These are phyloP conservation scores for Boulengeromyrus knoepffleri DNA, from an alignment of 2,113 vertebrate genomes.

Conservation along the genomic window DNA sequence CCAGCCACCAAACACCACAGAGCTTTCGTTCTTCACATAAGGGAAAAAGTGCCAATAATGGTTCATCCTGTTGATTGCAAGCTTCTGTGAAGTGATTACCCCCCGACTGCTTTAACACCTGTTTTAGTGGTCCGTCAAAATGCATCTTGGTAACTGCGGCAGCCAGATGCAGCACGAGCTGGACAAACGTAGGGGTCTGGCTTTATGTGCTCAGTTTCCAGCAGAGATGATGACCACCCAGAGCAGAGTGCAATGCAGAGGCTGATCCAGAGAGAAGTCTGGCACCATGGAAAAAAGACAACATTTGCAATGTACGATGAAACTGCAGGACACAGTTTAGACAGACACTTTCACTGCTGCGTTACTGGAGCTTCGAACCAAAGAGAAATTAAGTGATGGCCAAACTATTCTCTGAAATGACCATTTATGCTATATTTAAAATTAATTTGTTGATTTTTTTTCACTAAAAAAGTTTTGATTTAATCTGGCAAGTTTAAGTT, in stretches of 20 bases:
- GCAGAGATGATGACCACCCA: not conserved
- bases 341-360: not conserved
- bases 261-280: not conserved
- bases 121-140: not conserved
- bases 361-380: not conserved
- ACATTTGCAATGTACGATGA: not conserved
- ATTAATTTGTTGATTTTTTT: not conserved
- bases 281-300: not conserved
- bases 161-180: not conserved
- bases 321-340: not conserved
- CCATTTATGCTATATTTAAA: not conserved
- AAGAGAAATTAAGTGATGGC: not conserved
- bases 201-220: not conserved
- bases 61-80: not conserved
- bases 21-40: not conserved
- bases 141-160: not conserved
- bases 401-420: not conserved
- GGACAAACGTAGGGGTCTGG: not conserved
- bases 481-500: not conserved
- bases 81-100: not conserved
- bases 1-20: not conserved
- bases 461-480: not conserved
- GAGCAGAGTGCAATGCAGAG: not conserved
- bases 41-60: not conserved
- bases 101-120: not conserved